Base-by-base conservation (phyloP, 2,797 vertebrate genomes). In the Hydrocynus forskahlii region DNA sequence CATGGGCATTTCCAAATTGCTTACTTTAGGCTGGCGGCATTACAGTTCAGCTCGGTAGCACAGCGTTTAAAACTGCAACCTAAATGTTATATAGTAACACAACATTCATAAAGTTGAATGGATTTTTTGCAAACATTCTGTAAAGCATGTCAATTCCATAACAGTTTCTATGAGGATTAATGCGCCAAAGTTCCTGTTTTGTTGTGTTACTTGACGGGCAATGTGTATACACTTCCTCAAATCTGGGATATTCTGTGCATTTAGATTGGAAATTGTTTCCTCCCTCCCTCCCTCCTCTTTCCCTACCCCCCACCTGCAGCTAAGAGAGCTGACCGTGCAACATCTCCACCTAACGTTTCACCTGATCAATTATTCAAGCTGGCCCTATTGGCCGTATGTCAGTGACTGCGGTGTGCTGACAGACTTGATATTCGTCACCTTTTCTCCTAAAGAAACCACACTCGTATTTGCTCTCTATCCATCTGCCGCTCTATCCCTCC, bases 291-390 rank as follows among this genome's bases (percentile, higher is more conserved):
- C 79, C 40, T 66, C 19, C 66, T 84, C 62, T 50, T 17, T 72
- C 63, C 69, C 57, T 81, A 3, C 35, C 25, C 25, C 54, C 73
- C 77, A 83, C 80, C 79, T 83, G 68, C 68, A 83, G 80, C 54
- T 63, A 79, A 79, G 80, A 83, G 69, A 86, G 83, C 81, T 87
- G 83, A 84, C 91, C 71, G 87, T 89, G 86, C 81, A 50, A 84
- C 84, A 85, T 76, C 82, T 83, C 81, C 85, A 88, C 90, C 89
- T 95, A 92, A 84, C 35, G 90, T 96, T 96, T 95, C 95, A 89
- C 85, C 86, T 86, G 82, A 94, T 96, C 91, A 96, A 96, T 95
- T 94, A 96, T 96, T 96, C 94, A 96, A 91, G 87, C 88, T 83
- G 91, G 92, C 90, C 87, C 94, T 91, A 94, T 86, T 92, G 84